Percentiles rank a stretch among this genome's conserved stretches.
Conservation (phyloP, 2,797 vertebrate genomes). For the Heteromormyrus szaboi region DNA sequence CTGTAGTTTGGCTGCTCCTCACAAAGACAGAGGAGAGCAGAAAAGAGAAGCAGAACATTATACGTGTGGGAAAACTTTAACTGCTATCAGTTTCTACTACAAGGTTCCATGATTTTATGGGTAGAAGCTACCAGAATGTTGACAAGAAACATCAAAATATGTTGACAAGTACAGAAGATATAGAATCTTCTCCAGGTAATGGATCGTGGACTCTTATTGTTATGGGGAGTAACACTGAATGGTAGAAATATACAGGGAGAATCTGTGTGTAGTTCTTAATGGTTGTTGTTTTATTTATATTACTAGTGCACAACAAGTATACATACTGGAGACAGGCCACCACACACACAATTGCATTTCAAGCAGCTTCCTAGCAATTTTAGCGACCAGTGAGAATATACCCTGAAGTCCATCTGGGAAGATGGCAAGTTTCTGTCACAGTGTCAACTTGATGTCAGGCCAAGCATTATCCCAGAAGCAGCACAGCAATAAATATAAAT, state of each 20-base stretch:
- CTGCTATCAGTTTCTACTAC: not conserved
- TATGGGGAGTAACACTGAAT: not conserved
- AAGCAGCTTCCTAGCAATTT: not conserved
- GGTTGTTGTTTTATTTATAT: not conserved
- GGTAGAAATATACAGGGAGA: not conserved
- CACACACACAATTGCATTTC: not conserved
- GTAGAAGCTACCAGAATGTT: not conserved
- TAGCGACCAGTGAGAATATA: not conserved
- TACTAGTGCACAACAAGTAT: not conserved
- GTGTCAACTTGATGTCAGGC: not conserved
- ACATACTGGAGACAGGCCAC: not conserved
- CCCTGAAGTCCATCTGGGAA: not conserved
- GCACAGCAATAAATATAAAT: not conserved
- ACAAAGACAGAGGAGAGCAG: not conserved
- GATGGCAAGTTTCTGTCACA: not conserved
- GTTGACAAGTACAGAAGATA: too few species aligned
- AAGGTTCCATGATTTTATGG: not conserved
- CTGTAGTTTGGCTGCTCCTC: not conserved
- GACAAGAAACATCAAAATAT: not conserved
- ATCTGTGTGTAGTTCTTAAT: not conserved
- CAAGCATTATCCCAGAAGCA: not conserved
- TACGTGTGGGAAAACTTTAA: not conserved
- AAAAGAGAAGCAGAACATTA: not conserved
- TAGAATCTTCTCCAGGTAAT: not conserved
- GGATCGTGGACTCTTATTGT: not conserved